phyloP scores from a whole-genome alignment of 1,140 invertebrate species.

The Hycleus cichorii region DNA sequence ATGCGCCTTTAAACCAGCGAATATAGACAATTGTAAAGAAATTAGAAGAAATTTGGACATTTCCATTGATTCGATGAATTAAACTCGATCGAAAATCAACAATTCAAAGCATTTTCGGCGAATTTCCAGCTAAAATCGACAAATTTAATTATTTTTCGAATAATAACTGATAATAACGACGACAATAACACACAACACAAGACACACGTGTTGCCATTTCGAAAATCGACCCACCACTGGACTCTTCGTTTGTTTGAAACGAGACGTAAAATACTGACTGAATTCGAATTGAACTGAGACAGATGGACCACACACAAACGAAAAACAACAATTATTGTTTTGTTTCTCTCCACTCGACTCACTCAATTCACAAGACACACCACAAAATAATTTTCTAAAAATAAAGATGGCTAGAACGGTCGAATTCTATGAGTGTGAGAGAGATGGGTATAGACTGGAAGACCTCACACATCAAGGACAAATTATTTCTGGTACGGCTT shows the following conservation, averaged over 20 bases:
- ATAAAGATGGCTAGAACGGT: not conserved
- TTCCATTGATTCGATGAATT: not conserved
- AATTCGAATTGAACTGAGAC: constrained; percentile 1
- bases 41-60: not conserved
- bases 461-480: constrained; percentile 12
- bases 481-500: constrained; percentile 2
- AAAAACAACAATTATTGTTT: not conserved
- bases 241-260: not conserved
- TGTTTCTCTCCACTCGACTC: too few relatives aligned
- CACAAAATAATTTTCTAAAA: too few relatives aligned
- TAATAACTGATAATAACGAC: not conserved
- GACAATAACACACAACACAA: constrained; percentile 1
- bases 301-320: constrained; percentile 3
- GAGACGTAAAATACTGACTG: not conserved
- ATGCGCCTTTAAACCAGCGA: not conserved
- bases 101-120: too few relatives aligned
- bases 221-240: not conserved
- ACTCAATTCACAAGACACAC: too few relatives aligned
- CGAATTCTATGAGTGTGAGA: not conserved
- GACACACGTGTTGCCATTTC: constrained; percentile 2
- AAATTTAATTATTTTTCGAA: not conserved
- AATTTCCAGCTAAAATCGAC: not conserved
- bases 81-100: too few relatives aligned
- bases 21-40: too few relatives aligned
- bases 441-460: not conserved